Percentiles rank a stretch among this genome's conserved stretches.
phyloP scores from a whole-genome alignment of 37 sponge, comb jelly and placozoan species.

The Oopsacas minuta region DNA sequence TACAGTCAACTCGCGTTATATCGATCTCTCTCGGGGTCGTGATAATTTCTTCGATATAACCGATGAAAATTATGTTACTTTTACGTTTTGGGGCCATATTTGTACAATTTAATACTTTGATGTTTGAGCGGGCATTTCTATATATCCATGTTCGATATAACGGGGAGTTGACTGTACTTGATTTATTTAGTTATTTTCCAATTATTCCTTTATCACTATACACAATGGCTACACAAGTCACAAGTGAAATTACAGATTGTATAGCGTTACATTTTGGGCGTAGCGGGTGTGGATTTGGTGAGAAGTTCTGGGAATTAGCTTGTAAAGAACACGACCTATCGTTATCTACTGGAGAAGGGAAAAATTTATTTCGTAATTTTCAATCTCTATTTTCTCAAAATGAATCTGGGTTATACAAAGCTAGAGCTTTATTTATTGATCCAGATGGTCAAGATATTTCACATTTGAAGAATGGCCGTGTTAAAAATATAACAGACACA shows the following conservation, averaged over 20 bases:
- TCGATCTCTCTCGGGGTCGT: too few relatives aligned
- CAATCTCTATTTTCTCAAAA: background rate
- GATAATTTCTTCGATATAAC: too few relatives aligned
- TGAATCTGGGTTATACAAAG: background rate
- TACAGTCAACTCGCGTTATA: too few relatives aligned
- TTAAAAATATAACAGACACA: background rate
- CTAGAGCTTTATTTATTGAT: background rate
- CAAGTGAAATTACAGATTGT: background rate
- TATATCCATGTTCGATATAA: too few relatives aligned
- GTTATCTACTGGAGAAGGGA: background rate
- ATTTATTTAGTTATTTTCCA: too few relatives aligned
- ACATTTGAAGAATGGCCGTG: background rate
- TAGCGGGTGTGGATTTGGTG: background rate
- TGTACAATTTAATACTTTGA: too few relatives aligned
- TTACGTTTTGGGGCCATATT: too few relatives aligned
- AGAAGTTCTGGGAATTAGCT: conserved; percentile 6
- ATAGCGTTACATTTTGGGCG: background rate
- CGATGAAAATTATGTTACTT: too few relatives aligned
- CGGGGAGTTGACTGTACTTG: too few relatives aligned
- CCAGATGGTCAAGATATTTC: conserved; percentile 11
- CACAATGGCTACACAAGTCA: background rate
- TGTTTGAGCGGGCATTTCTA: too few relatives aligned
- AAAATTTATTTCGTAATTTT: background rate
- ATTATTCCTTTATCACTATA: too few relatives aligned
- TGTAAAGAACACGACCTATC: background rate